These are phyloP conservation scores for Daubentonia madagascariensis DNA, from an alignment of 2,113 vertebrate species.

Conservation along the genomic window DNA sequence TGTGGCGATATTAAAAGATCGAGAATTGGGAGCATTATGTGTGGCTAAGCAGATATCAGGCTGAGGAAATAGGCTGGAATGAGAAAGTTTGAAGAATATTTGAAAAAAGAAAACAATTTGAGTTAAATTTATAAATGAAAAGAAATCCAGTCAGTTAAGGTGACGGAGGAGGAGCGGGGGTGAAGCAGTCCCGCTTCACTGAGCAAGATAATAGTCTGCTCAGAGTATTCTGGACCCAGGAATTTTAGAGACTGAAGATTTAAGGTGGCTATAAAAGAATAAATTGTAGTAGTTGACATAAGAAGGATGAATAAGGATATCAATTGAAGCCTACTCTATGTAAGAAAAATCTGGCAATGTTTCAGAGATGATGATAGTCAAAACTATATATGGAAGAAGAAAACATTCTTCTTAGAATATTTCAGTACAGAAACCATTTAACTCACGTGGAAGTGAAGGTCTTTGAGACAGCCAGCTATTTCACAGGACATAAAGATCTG, in stretches of 20 bases:
- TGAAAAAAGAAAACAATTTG: constrained; percentile 31
- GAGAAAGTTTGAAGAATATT: constrained; percentile 51
- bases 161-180: constrained; percentile 37
- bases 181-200: background rate
- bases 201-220: constrained; percentile 60
- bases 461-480: constrained; percentile 42
- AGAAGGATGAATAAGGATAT: constrained; percentile 67
- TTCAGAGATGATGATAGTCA: constrained; percentile 56
- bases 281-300: constrained; percentile 67
- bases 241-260: constrained; percentile 67
- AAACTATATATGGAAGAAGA: constrained; percentile 15
- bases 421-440: background rate
- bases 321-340: constrained; percentile 41
- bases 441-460: constrained; percentile 1
- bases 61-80: background rate
- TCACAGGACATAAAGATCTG: constrained; percentile 54
- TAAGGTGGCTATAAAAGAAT: constrained; percentile 66
- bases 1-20: background rate
- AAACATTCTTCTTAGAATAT: constrained; percentile 20
- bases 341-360: constrained; percentile 57
- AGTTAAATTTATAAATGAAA: constrained; percentile 58
- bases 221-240: background rate
- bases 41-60: background rate
- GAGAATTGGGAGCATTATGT: background rate
- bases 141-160: constrained; percentile 25